These are phyloP conservation scores for Enteromius thamalakanensis DNA, from an alignment of 2,797 vertebrate species.

Conservation along the genomic window DNA sequence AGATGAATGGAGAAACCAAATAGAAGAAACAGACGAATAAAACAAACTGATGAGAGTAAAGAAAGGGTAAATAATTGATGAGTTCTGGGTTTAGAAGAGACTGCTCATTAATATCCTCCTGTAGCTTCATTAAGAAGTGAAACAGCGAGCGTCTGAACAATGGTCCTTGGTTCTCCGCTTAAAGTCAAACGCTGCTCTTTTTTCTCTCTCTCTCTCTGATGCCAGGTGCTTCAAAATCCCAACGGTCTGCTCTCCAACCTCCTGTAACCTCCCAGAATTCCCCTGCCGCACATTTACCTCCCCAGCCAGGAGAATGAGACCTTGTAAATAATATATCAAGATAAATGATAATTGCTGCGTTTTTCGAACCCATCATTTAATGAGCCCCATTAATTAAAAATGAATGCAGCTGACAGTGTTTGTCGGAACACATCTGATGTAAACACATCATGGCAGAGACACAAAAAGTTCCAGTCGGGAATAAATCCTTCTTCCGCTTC, in stretches of 20 bases:
- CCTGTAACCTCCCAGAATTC: conserved; percentile 32
- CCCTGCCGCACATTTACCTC: conserved; percentile 55
- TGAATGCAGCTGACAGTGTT: conserved; percentile 91
- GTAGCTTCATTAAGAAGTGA: conserved; percentile 80
- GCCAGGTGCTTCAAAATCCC: conserved; percentile 78
- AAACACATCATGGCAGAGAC: conserved; percentile 63
- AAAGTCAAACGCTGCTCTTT: conserved; percentile 52
- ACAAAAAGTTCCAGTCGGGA: conserved; percentile 38
- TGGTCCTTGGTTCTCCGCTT: conserved; percentile 50
- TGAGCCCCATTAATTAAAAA: conserved; percentile 98
- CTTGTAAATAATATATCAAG: conserved; percentile 99
- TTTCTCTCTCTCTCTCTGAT: conserved; percentile 47
- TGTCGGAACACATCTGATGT: conserved; percentile 78
- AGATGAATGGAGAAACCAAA: conserved; percentile 68
- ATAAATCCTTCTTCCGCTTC: conserved; percentile 45
- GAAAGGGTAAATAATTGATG: conserved; percentile 84
- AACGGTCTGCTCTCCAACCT: conserved; percentile 66
- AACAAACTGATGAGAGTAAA: conserved; percentile 71
- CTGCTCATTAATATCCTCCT: conserved; percentile 81
- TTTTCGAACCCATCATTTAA: conserved; percentile 92
- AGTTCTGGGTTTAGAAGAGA: conserved; percentile 73
- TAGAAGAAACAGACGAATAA: conserved; percentile 70
- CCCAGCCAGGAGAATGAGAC: conserved; percentile 84
- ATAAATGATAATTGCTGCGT: conserved; percentile 99
- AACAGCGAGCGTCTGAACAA: conserved; percentile 71